These are phyloP conservation scores for Clarias laeviceps DNA, from an alignment of 2,797 vertebrate genomes.

Conservation along the genomic window DNA sequence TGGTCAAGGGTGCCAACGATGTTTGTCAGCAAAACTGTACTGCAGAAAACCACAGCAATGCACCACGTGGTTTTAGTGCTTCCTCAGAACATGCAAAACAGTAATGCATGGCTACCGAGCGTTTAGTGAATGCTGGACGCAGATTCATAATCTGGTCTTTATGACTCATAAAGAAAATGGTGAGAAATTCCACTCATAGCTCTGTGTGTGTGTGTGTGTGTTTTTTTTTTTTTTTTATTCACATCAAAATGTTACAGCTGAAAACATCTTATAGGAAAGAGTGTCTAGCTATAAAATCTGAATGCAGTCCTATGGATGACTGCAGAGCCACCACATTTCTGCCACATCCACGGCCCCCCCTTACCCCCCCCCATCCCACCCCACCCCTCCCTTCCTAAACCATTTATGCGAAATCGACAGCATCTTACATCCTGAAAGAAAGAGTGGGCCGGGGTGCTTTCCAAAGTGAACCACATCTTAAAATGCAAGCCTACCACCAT, in stretches of 20 bases:
- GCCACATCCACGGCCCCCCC: neutral
- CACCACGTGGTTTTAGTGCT: conserved; percentile 43
- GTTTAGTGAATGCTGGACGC: conserved; percentile 31
- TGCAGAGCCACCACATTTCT: conserved; percentile 43
- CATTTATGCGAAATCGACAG: conserved; percentile 45
- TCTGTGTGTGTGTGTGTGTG: neutral
- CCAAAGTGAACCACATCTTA: conserved; percentile 55
- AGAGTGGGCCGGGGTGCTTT: conserved; percentile 52
- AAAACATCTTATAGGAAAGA: conserved; percentile 29
- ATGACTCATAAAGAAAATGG: conserved; percentile 53
- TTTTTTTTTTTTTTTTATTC: conserved; percentile 20
- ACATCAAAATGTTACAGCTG: conserved; percentile 50
- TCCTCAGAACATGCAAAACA: conserved; percentile 40
- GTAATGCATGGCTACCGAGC: neutral
- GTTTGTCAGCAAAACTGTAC: conserved; percentile 59
- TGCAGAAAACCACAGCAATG: conserved; percentile 63
- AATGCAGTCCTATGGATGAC: conserved; percentile 31
- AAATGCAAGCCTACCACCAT: conserved; percentile 33
- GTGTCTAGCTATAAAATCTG: conserved; percentile 22
- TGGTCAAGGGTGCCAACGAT: conserved; percentile 53
- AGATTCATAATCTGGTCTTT: conserved; percentile 30
- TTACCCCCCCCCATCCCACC: neutral
- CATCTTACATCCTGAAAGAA: conserved; percentile 39
- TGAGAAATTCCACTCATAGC: conserved; percentile 50
- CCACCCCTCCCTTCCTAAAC: neutral